These are phyloP conservation scores for Epicauta chinensis DNA, from an alignment of 1,140 invertebrate species.

Conservation along the genomic window DNA sequence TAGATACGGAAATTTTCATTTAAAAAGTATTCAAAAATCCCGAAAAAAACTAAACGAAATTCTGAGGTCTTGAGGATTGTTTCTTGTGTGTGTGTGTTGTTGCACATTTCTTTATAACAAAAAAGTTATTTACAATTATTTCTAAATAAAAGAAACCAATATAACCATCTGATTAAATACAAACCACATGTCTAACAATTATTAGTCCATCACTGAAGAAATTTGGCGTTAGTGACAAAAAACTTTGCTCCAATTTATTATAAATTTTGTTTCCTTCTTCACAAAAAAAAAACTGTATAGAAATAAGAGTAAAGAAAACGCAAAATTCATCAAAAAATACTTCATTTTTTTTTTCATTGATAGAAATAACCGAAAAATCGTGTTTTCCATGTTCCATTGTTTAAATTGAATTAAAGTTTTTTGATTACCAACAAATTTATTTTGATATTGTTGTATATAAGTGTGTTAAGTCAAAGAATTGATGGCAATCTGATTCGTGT, in stretches of 20 bases:
- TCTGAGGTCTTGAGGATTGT: conserved; percentile 1
- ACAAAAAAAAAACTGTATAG: too few relatives aligned
- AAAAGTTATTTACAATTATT: conserved; percentile 10
- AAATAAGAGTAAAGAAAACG: too few relatives aligned
- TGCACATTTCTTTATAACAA: background rate
- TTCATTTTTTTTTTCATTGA: too few relatives aligned
- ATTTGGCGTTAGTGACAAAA: conserved; percentile 13
- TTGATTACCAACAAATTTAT: conserved; percentile 11
- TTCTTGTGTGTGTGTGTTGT: background rate
- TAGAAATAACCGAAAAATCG: background rate
- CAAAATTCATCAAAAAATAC: background rate
- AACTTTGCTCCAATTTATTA: conserved; percentile 12
- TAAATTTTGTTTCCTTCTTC: too few relatives aligned
- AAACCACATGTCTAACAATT: conserved; percentile 18
- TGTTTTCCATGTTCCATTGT: background rate
- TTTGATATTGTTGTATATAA: too few relatives aligned
- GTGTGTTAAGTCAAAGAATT: conserved; percentile 11
- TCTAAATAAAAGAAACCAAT: background rate
- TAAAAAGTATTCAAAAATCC: background rate
- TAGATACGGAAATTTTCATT: too few relatives aligned
- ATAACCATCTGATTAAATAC: conserved; percentile 17
- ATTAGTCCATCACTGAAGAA: conserved; percentile 17
- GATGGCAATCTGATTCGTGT: conserved; percentile 1
- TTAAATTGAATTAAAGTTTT: conserved; percentile 14
- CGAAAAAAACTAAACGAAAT: conserved; percentile 18